Conservation (phyloP, 2,888 invertebrate species). For the Acanthosepion pharaonis region DNA sequence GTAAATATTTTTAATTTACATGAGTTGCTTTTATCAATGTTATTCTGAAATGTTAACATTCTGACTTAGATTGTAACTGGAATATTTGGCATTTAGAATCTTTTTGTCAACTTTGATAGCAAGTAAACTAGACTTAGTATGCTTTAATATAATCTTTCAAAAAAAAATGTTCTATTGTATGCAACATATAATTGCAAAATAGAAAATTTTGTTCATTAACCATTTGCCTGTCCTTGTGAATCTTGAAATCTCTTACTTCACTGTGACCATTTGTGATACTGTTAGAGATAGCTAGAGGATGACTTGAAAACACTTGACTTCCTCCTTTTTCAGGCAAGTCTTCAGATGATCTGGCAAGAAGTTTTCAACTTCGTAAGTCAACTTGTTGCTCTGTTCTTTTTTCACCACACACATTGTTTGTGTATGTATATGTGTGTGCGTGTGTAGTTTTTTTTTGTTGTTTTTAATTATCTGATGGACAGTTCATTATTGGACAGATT, state of each 20-base stretch:
- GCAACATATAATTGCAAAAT: too few relatives aligned
- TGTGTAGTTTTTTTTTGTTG: too few relatives aligned
- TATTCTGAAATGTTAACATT: too few relatives aligned
- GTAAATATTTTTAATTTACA: neutral
- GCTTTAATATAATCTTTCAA: too few relatives aligned
- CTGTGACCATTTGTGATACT: neutral
- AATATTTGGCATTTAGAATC: too few relatives aligned
- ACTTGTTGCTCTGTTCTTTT: neutral
- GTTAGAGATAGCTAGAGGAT: neutral
- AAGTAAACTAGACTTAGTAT: too few relatives aligned
- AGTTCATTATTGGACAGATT: neutral
- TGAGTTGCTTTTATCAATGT: neutral
- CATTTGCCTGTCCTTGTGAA: too few relatives aligned
- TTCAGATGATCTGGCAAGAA: slow-evolving; percentile 14
- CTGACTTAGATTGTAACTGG: too few relatives aligned
- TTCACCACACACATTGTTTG: neutral
- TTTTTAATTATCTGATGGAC: neutral
- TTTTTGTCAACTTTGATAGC: too few relatives aligned
- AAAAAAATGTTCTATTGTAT: too few relatives aligned
- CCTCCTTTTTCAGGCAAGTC: slow-evolving; percentile 1
- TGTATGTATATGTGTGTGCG: too few relatives aligned
- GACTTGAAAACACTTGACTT: slow-evolving; percentile 13
- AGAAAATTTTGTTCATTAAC: too few relatives aligned
- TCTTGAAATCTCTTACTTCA: neutral
- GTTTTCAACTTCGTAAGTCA: slow-evolving; percentile 23